A percentile compares a stretch with the other conserved stretches of the same genome.
Conservation (phyloP, 2,797 vertebrate genomes). For the Notoglanidium macrostoma region DNA sequence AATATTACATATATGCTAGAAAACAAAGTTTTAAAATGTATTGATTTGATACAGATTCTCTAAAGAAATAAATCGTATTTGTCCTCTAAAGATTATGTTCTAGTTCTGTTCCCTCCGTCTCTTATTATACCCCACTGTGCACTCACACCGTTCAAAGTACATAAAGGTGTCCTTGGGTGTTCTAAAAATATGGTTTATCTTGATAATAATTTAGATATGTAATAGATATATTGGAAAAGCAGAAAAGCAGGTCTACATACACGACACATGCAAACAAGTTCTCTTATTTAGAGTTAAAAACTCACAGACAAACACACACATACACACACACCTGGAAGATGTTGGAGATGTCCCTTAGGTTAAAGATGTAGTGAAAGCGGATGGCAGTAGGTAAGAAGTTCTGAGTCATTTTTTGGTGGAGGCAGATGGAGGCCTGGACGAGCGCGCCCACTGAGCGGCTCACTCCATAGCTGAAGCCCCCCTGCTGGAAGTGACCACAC, state of each 20-base stretch:
- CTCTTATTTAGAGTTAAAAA: background rate
- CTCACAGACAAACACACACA: background rate
- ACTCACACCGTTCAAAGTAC: too few relatives aligned
- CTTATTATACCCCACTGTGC: background rate
- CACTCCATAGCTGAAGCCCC: slow-evolving; percentile 79
- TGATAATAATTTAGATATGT: background rate
- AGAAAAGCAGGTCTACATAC: background rate
- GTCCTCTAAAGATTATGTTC: background rate
- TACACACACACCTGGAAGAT: slow-evolving; percentile 73
- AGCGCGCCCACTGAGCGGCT: slow-evolving; percentile 75
- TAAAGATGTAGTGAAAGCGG: slow-evolving; percentile 82
- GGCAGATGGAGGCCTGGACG: slow-evolving; percentile 74
- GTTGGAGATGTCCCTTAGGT: slow-evolving; percentile 77
- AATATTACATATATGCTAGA: background rate
- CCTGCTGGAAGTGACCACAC: slow-evolving; percentile 79
- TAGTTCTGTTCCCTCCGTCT: background rate
- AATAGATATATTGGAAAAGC: background rate
- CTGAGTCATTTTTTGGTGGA: slow-evolving; percentile 85
- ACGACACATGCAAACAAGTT: background rate
- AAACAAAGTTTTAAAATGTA: background rate
- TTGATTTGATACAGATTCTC: too few relatives aligned
- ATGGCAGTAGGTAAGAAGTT: slow-evolving; percentile 82
- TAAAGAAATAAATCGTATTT: too few relatives aligned
- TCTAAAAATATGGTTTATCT: background rate
- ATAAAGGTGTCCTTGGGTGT: background rate